Evolutionary conservation across 2,113 vertebrate species (phyloP), one percentile per base, ranked within the genome.

Genomic region (human (Homo sapiens)): DNA sequence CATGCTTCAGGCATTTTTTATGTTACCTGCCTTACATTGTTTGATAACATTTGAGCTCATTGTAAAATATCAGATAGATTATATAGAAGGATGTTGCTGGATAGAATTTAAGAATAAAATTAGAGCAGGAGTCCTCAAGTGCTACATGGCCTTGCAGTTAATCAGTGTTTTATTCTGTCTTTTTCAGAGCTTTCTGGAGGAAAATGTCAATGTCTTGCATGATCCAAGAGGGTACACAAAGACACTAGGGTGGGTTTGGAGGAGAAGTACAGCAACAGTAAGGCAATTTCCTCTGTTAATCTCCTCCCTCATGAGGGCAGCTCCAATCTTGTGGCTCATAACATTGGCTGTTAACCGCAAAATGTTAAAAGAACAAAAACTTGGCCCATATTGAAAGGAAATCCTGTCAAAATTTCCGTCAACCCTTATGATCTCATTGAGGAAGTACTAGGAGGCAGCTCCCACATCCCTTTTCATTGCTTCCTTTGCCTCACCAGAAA

Each of bases 41-140:
- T 32, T 66, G 10, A 18, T 38, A 89, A 32, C 18, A 79, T 35
- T 23, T 85, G 13, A 13, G 43, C n/a, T 61, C 76, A 45, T 16
- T 30, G 18, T 16, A 12, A 50, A 48, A 38, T 30, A n/a, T 64
- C 73, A 55, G n/a, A 55, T 43, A 55, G 45, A 52, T 30, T 64
- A 16, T 32, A 80, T 12, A 20, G 11, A 76, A 64, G 43, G 16
- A 16, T 73, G n/a, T 38, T 84, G 12, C n/a, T 30, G 43, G 9
- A 20, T 40, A 64, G 17, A 95, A 38, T n/a, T 83, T 45, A 87
- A 89, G 83, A 38, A 43, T 70, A 50, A 70, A 78, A 52, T 90
- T 43, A 90, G 6, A 70, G 43, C 30, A 85, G 35, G 48, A 80
- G 73, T 6, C 32, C n/a, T 61, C 38, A n/a, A 50, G 52, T 17